Evolutionary conservation across 1,140 invertebrate species (phyloP).

Genomic region (Halesus radiatus): DNA sequence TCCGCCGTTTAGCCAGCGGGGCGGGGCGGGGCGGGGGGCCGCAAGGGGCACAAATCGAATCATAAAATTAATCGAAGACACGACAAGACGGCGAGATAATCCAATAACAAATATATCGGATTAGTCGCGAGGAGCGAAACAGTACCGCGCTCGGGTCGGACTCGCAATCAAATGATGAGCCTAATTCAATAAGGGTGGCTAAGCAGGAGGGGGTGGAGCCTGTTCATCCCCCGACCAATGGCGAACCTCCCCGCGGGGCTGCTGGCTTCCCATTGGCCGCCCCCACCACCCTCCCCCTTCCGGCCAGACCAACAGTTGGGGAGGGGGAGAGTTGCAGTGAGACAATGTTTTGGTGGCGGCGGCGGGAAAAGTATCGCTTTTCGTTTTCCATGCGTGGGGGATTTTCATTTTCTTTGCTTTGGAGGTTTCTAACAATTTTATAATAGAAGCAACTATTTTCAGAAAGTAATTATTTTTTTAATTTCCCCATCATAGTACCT

Average conservation of each 20-base stretch:
- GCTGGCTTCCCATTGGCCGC: constrained; percentile 61
- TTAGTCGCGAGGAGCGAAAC: constrained; percentile 62
- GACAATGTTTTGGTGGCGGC: constrained; percentile 28
- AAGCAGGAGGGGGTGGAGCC: constrained; percentile 67
- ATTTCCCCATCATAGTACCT: too few species aligned
- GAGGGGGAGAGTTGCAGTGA: background rate
- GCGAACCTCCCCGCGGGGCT: constrained; percentile 59
- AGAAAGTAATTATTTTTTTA: too few species aligned
- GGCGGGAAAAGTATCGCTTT: constrained; percentile 14
- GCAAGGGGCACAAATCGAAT: constrained; percentile 48
- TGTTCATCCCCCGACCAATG: constrained; percentile 65
- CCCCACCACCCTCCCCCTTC: constrained; percentile 33
- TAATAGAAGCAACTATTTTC: too few species aligned
- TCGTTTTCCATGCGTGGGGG: constrained; percentile 4
- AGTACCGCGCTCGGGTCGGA: constrained; percentile 68
- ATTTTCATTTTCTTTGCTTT: constrained; percentile 1
- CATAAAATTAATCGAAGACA: constrained; percentile 53
- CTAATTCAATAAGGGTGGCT: constrained; percentile 71
- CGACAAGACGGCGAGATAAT: constrained; percentile 50
- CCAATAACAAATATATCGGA: constrained; percentile 64
- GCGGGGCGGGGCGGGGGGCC: constrained; percentile 58
- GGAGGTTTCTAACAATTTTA: too few species aligned
- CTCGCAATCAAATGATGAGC: constrained; percentile 73
- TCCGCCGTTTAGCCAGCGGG: background rate
- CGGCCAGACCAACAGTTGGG: constrained; percentile 54